Conservation (phyloP, 2,113 vertebrate species). For the Dryoscopus gambensis region DNA sequence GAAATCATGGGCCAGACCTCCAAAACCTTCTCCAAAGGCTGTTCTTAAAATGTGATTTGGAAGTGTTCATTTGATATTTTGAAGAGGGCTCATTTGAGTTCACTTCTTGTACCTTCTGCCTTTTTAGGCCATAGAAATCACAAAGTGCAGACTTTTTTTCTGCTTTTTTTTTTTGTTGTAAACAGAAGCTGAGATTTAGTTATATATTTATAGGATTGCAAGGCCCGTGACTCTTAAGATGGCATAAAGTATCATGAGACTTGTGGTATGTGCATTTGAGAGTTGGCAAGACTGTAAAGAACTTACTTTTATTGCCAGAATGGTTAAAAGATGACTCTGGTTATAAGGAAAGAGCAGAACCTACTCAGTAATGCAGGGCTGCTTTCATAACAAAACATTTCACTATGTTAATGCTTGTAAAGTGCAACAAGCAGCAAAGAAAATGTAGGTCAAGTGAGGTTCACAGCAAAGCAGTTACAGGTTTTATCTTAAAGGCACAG, state of each 20-base stretch:
- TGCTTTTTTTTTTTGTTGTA: background rate
- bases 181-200: background rate
- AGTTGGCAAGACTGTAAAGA: conserved; percentile 17
- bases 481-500: background rate
- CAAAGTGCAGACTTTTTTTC: background rate
- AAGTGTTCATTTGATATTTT: background rate
- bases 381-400: background rate
- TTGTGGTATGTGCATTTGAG: conserved; percentile 2
- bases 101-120: background rate
- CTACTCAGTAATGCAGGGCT: background rate
- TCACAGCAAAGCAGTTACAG: background rate
- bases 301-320: background rate
- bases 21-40: background rate
- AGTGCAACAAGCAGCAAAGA: background rate
- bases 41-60: background rate
- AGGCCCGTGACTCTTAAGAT: background rate
- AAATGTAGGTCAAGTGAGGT: background rate
- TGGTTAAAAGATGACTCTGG: background rate
- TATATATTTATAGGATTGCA: conserved; percentile 8
- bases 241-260: conserved; percentile 2
- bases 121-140: conserved; percentile 21
- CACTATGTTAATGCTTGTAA: background rate
- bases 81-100: background rate
- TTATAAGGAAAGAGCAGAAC: background rate
- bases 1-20: background rate